A percentile compares a stretch with the other conserved stretches of the same genome.
These are phyloP conservation scores for Prionailurus viverrinus DNA, from an alignment of 2,113 vertebrate species.

Conservation along the genomic window DNA sequence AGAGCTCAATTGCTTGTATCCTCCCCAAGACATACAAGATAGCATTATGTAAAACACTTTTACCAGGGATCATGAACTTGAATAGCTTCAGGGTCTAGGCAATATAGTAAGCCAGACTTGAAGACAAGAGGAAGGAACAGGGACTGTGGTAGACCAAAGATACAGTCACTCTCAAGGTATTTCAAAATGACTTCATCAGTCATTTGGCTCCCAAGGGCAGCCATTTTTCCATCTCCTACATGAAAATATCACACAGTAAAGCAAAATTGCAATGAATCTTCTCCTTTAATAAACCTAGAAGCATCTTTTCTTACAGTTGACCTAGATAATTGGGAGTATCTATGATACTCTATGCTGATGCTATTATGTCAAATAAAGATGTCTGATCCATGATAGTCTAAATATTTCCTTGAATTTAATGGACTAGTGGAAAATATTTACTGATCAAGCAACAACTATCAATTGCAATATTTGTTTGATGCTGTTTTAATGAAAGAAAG, in stretches of 20 bases:
- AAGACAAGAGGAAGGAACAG: neutral
- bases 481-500: neutral
- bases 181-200: neutral
- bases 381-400: neutral
- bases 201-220: neutral
- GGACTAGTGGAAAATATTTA: neutral
- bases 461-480: slow-evolving; percentile 1
- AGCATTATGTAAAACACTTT: neutral
- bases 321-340: neutral
- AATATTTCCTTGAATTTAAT: neutral
- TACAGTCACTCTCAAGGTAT: neutral
- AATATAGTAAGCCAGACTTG: neutral
- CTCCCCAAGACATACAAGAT: neutral
- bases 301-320: neutral
- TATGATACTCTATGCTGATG: neutral
- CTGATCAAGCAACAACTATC: neutral
- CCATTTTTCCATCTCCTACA: neutral
- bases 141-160: neutral
- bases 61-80: neutral
- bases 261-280: neutral
- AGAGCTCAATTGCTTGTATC: neutral
- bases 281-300: neutral
- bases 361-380: neutral
- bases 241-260: neutral
- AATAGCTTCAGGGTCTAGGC: neutral